Base-by-base conservation (phyloP, 2,113 vertebrate genomes). In the Lutjanus erythropterus region DNA sequence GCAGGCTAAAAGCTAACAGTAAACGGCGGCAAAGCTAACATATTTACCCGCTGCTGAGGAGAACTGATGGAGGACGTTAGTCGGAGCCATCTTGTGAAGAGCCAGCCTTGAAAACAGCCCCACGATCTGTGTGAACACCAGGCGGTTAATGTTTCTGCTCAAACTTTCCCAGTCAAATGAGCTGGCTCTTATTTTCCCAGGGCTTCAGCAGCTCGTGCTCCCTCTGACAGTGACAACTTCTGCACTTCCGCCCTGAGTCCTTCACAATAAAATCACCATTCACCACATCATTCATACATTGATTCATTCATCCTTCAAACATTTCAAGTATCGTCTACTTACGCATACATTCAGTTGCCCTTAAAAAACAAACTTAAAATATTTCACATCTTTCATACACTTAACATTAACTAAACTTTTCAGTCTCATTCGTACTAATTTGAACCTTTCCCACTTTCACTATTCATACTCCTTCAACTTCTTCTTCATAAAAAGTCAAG, bases 71-170 rank as follows among this genome's bases (percentile, higher is more conserved):
- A 66, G 35, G 6, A 27, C 55, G 66, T 92, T 91, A 9, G 90
- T 94, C 2, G 89, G 92, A 59, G 84, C 75, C 93, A 94, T 94
- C 2, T 55, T 81, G 60, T 2, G 21, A 35, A 21, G 52, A 56
- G 2, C 0, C 31, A 47, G 35, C 3, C 62, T 25, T 3, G 39
- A 50, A 0, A 66, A 8, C 41, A 62, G 68, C 31, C 18, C 19
- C 1, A 9, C 8, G 3, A 14, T 21, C 29, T 52, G 44, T 10
- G 9, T 53, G 33, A 68, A 8, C 9, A 50, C 0, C 18, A 3
- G 5, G 3, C 3, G 2, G 10, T 6, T 5, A 23, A 71, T 78
- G 0, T 2, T 52, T 0, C 3, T 31, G 15, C 9, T 5, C 6
- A 21, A 75, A 56, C 25, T 53, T 60, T 41, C 15, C 2, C 25